These are phyloP conservation scores for Philhelius pedissequus DNA, from an alignment of 2,888 invertebrate species.

Conservation along the genomic window DNA sequence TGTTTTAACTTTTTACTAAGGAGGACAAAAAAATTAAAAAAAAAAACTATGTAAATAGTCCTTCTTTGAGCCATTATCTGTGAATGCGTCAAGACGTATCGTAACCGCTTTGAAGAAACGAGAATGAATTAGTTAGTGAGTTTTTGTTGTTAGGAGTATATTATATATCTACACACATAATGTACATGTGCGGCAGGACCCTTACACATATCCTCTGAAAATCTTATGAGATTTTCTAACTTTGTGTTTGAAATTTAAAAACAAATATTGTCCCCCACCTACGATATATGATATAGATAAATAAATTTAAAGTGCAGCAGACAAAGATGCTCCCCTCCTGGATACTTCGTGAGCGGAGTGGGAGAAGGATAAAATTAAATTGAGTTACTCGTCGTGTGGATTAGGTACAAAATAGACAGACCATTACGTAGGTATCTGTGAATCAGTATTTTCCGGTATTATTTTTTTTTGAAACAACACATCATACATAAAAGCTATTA, in stretches of 20 bases:
- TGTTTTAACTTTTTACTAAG: slow-evolving; percentile 19
- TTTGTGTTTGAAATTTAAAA: slow-evolving; percentile 1
- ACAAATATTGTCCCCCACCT: neutral
- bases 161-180: no score
- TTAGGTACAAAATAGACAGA: neutral
- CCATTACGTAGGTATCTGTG: neutral
- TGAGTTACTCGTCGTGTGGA: neutral
- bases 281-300: neutral
- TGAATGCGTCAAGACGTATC: slow-evolving; percentile 32
- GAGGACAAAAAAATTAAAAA: neutral
- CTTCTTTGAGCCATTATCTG: slow-evolving; percentile 47
- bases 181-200: slow-evolving; percentile 16
- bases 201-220: slow-evolving; percentile 13
- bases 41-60: slow-evolving; percentile 11
- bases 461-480: neutral
- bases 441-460: neutral
- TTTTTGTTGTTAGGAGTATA: no score
- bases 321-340: neutral
- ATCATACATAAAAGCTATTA: slow-evolving; percentile 15
- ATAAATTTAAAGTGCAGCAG: neutral
- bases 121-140: slow-evolving; percentile 40
- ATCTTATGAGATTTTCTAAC: slow-evolving; percentile 1
- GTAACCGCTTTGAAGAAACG: slow-evolving; percentile 2
- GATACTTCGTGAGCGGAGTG: neutral
- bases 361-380: neutral